Evolutionary conservation across 1,140 invertebrate genomes (phyloP), one percentile per base, ranked within the genome.

Genomic region (Camponotus pennsylvanicus): DNA sequence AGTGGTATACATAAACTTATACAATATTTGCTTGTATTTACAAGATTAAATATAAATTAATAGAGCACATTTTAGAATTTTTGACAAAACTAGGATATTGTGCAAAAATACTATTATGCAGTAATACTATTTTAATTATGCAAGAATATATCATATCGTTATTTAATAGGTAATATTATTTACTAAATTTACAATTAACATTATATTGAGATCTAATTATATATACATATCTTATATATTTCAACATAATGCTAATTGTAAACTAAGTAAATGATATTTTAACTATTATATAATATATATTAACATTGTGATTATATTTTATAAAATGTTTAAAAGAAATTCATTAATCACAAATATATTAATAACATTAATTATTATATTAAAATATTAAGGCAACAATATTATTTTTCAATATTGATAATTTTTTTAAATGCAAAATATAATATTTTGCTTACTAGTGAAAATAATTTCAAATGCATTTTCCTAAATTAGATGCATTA

Each of bases 81-180:
- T 80, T 27, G 9, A 37, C 1, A 57, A n/a, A 3, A 45, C 3
- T 82, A 57, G 15, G 13, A 79, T 13, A 49, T 32, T 27, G 6
- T 82, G 37, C 59, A 82, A 71, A 82, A 57, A 61, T 59, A 71
- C 8, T 42, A 80, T 70, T 27, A 21, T 82, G 37, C 59, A 82
- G 61, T 73, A 57, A 61, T 59, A 71, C 8, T 42, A 80, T 70
- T 27, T 80, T 42, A 18, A 70, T 57, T 59, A 64, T 82, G 9
- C 27, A 70, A 71, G 71, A 80, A 45, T 27, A 0, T 27, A 18
- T 13, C 18, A 5, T 63, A 13, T n/a, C 3, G 15, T 42, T n/a
- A 21, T 45, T 45, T 45, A 45, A 45, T 45, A 45, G 42, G 13
- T 45, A 45, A 45, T 11, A 45, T 42, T 42, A 9, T 3, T 45